Conservation (phyloP, 1,140 invertebrate species). For the Atta texana region DNA sequence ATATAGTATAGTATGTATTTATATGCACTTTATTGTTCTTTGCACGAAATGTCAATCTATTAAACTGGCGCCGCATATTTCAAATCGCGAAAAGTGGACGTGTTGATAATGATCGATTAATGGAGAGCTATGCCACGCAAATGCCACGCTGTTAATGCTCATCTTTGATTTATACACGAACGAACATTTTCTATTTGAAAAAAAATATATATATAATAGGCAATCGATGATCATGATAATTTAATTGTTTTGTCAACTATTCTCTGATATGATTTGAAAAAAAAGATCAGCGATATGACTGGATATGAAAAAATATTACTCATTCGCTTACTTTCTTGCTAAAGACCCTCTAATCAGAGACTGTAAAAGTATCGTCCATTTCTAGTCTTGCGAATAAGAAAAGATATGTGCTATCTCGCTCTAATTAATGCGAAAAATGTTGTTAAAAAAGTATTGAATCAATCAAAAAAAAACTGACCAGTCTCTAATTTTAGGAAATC, state of each 20-base stretch:
- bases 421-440: too few relatives aligned
- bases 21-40: slow-evolving; percentile 64
- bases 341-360: too few relatives aligned
- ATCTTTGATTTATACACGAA: slow-evolving; percentile 35
- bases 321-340: too few relatives aligned
- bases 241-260: slow-evolving; percentile 7
- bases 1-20: slow-evolving; percentile 43
- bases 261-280: neutral
- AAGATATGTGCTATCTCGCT: too few relatives aligned
- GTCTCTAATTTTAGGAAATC: too few relatives aligned
- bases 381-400: too few relatives aligned
- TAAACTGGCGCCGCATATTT: slow-evolving; percentile 29
- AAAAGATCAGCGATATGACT: slow-evolving; percentile 5
- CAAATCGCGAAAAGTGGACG: neutral
- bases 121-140: slow-evolving; percentile 13
- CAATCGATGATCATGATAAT: neutral
- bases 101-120: slow-evolving; percentile 35
- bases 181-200: neutral
- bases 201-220: neutral
- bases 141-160: neutral
- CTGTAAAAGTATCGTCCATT: too few relatives aligned
- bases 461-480: too few relatives aligned
- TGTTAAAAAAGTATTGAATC: too few relatives aligned
- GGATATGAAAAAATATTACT: neutral
- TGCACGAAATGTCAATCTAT: slow-evolving; percentile 46